Conservation (phyloP, 64 coral and sea anemone species). For the Stichodactyla mertensii region DNA sequence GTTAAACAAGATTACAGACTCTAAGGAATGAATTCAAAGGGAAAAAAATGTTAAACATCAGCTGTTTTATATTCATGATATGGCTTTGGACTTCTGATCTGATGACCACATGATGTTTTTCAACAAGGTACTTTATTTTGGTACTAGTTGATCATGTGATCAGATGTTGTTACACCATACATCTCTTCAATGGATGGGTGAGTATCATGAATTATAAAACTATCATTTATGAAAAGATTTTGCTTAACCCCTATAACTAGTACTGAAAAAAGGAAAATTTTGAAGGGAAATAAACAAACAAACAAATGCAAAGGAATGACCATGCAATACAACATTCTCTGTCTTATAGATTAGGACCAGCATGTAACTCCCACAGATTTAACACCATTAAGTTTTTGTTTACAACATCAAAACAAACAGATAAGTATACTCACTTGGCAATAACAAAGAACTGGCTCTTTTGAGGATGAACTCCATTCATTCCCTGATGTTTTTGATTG, state of each 20-base stretch:
- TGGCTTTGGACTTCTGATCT: neutral
- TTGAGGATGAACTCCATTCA: constrained; percentile 69
- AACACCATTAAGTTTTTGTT: neutral
- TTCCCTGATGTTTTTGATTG: constrained; percentile 46
- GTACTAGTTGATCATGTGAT: neutral
- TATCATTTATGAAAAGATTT: neutral
- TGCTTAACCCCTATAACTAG: neutral
- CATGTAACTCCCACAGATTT: neutral
- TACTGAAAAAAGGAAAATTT: neutral
- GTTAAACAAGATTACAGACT: neutral
- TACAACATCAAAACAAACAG: neutral
- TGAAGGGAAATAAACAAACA: too few species aligned
- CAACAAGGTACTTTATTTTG: too few species aligned
- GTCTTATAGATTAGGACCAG: too few species aligned
- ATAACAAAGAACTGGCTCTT: constrained; percentile 92
- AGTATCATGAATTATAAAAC: neutral
- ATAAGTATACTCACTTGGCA: constrained; percentile 79
- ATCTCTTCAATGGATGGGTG: neutral
- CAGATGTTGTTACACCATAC: neutral
- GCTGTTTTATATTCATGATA: neutral
- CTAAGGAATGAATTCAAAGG: neutral
- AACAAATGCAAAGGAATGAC: too few species aligned
- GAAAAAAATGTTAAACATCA: neutral
- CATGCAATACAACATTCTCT: too few species aligned
- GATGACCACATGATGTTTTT: too few species aligned